phyloP scores from a whole-genome alignment of 2,797 vertebrate species.

The Amniataba percoides region DNA sequence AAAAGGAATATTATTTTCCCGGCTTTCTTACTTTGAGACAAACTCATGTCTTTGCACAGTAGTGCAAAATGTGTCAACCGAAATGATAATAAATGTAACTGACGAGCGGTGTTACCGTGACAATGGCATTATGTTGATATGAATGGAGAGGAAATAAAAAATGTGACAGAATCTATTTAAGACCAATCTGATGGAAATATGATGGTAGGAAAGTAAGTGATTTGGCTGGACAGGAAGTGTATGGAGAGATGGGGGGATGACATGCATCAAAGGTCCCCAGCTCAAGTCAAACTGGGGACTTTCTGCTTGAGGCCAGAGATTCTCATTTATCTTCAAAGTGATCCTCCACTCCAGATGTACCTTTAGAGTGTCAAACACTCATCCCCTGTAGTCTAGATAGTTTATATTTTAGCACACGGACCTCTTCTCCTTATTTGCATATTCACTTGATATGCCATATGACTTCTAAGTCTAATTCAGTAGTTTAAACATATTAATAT shows the following conservation, averaged over 20 bases:
- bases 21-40: background rate
- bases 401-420: background rate
- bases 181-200: background rate
- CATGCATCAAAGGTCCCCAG: too few relatives aligned
- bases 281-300: too few relatives aligned
- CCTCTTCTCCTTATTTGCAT: background rate
- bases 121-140: background rate
- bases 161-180: background rate
- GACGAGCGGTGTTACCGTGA: background rate
- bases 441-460: background rate
- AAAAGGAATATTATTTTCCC: background rate
- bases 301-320: too few relatives aligned
- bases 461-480: background rate
- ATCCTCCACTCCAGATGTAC: too few relatives aligned
- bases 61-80: background rate
- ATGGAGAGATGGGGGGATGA: too few relatives aligned
- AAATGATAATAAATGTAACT: background rate
- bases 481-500: background rate
- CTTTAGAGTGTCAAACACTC: too few relatives aligned
- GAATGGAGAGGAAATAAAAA: background rate
- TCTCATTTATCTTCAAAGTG: too few relatives aligned
- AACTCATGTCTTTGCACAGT: background rate
- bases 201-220: background rate
- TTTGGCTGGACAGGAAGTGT: background rate
- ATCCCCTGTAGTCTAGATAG: background rate